Evolutionary conservation across 1,140 invertebrate species (phyloP), one percentile per base, ranked within the genome.

Genomic region (Eumeta japonica): DNA sequence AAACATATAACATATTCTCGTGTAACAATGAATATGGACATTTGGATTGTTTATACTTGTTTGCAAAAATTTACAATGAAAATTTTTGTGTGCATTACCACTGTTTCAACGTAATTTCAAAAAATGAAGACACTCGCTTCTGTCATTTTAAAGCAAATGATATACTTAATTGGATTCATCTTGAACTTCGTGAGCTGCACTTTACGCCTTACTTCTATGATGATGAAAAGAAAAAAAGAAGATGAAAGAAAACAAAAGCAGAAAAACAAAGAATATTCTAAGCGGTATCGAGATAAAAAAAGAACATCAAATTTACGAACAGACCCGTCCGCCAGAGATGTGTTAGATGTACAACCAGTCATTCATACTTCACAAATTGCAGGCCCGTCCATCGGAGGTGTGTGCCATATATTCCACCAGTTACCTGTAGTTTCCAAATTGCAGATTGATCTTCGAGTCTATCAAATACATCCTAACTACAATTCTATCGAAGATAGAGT

Each of bases 51-150:
- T 39, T 46, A 9, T 44, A 41, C 32, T 46, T 50, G 16, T 50
- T 50, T 32, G n/a, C 48, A 31, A 50, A 46, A 46, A 40, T 39
- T 2, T 46, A 50, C 44, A 42, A 42, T 50, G 44, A 50, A 50
- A 46, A 50, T 50, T 16, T 50, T 46, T 50, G 48, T 44, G 48
- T 50, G 11, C 48, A 50, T 50, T 50, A 35, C 28, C n/a, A 15
- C 16, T 46, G n/a, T 43, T 50, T 17, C 41, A 46, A 46, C 44
- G 12, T 43, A 30, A 44, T 9, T 39, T 13, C 48, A 44, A 43
- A 13, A 3, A 49, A 49, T 43, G 13, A 44, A 50, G 44, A 50
- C 38, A 41, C 39, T 43, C n/a, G n/a, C 18, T 49, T 49, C 15
- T 49, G 37, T 46, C 31, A 46, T 50, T 50, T 50, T 46, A 44